Percentiles rank a stretch among this genome's conserved stretches.
Evolutionary conservation across 1,140 invertebrate species (phyloP).

Genomic region (Pomacea maculata): DNA sequence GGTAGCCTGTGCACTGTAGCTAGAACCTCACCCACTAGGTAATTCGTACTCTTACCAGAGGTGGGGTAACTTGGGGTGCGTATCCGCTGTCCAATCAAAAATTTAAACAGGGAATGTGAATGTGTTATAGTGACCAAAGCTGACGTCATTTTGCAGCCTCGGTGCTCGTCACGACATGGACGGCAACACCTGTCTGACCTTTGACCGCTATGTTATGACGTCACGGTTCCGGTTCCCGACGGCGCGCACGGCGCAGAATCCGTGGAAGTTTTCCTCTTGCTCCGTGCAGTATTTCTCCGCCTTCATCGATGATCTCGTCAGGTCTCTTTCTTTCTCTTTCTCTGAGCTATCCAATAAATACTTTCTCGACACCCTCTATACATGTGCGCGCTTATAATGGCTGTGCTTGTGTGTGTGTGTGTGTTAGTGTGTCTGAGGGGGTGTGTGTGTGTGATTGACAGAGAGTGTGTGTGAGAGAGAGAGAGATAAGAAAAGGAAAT

Average conservation of each 20-base stretch:
- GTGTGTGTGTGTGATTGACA: too few species aligned
- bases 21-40: too few species aligned
- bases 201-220: conserved; percentile 45
- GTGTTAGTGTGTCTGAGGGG: too few species aligned
- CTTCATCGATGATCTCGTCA: conserved; percentile 31
- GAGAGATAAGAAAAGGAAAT: too few species aligned
- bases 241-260: conserved; percentile 36
- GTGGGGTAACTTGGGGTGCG: background rate
- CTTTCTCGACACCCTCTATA: background rate
- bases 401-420: too few species aligned
- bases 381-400: background rate
- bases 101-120: too few species aligned
- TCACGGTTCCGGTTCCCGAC: conserved; percentile 40
- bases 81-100: background rate
- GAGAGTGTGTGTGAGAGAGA: too few species aligned
- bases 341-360: background rate
- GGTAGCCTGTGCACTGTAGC: too few species aligned
- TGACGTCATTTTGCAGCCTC: conserved; percentile 25
- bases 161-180: conserved; percentile 47
- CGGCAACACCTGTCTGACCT: conserved; percentile 43
- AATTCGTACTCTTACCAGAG: too few species aligned
- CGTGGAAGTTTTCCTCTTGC: conserved; percentile 42
- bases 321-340: conserved; percentile 3
- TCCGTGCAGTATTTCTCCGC: conserved; percentile 36
- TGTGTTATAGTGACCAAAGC: too few species aligned